Percentiles rank a stretch among this genome's conserved stretches.
Evolutionary conservation across 2,888 invertebrate genomes (phyloP).

Genomic region (Melipona beecheii): DNA sequence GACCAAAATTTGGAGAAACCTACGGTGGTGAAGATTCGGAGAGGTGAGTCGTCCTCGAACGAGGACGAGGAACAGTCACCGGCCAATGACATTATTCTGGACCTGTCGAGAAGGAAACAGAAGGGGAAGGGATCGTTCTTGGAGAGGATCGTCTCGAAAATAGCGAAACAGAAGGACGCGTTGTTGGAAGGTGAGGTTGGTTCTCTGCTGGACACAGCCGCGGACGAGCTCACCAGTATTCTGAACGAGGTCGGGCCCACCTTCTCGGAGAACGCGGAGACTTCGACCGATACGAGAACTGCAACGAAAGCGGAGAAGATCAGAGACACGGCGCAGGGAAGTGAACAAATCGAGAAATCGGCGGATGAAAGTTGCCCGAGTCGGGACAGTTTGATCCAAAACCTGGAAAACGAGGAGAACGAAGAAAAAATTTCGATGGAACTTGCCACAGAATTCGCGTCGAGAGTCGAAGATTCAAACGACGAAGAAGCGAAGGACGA

Average conservation of each 20-base stretch:
- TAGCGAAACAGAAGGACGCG: conserved; percentile 81
- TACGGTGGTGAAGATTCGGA: not conserved
- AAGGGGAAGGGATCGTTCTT: conserved; percentile 82
- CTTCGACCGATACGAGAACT: not conserved
- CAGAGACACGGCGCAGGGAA: not conserved
- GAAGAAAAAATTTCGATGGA: not conserved
- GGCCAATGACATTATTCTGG: conserved; percentile 80
- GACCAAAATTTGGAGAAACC: not conserved
- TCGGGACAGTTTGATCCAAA: not conserved
- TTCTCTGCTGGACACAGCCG: conserved; percentile 74
- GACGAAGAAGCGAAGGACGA: not conserved
- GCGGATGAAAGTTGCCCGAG: not conserved
- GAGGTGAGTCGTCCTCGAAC: conserved; percentile 7
- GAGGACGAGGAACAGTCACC: conserved; percentile 36
- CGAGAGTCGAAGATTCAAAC: not conserved
- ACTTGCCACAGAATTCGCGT: no score
- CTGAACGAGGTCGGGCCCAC: conserved; percentile 70
- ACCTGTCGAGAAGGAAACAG: conserved; percentile 79
- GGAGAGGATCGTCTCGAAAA: conserved; percentile 82
- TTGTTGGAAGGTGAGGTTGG: conserved; percentile 77
- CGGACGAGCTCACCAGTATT: conserved; percentile 75
- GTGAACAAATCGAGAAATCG: not conserved
- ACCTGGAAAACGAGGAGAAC: not conserved
- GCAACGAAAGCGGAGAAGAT: not conserved
- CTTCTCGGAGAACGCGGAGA: conserved; percentile 50